Conservation (phyloP, 1,140 invertebrate genomes). For the Holcopasites calliopsidis region DNA sequence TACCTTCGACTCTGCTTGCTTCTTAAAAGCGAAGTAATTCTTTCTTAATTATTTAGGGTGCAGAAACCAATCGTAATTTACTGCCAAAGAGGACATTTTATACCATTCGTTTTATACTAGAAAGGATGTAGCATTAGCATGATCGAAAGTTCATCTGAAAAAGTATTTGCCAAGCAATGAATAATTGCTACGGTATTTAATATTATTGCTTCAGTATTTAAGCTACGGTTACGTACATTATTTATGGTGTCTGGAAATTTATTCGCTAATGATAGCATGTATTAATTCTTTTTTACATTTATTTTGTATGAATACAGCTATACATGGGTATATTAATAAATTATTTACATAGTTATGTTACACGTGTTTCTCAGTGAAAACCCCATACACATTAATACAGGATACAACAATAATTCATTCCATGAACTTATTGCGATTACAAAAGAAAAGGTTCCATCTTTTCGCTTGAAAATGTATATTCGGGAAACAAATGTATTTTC, state of each 20-base stretch:
- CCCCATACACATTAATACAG: constrained; percentile 17
- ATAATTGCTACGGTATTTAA: constrained; percentile 10
- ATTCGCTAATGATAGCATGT: constrained; percentile 42
- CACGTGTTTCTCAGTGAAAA: constrained; percentile 53
- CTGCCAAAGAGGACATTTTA: constrained; percentile 73
- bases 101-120: constrained; percentile 58
- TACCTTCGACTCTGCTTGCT: constrained; percentile 7
- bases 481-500: constrained; percentile 25
- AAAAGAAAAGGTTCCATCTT: constrained; percentile 16
- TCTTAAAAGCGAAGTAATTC: constrained; percentile 2
- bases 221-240: constrained; percentile 47
- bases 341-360: constrained; percentile 76
- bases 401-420: constrained; percentile 12
- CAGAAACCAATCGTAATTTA: constrained; percentile 46
- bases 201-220: constrained; percentile 36
- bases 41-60: constrained; percentile 35
- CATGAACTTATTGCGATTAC: constrained; percentile 13
- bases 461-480: too few relatives aligned
- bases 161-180: constrained; percentile 1
- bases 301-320: constrained; percentile 73
- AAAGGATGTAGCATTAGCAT: constrained; percentile 22
- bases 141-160: neutral
- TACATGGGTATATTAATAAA: constrained; percentile 74
- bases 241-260: constrained; percentile 61
- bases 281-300: constrained; percentile 67